Base-by-base conservation (phyloP, 1,140 invertebrate species). In the Globodera rostochiensis region DNA sequence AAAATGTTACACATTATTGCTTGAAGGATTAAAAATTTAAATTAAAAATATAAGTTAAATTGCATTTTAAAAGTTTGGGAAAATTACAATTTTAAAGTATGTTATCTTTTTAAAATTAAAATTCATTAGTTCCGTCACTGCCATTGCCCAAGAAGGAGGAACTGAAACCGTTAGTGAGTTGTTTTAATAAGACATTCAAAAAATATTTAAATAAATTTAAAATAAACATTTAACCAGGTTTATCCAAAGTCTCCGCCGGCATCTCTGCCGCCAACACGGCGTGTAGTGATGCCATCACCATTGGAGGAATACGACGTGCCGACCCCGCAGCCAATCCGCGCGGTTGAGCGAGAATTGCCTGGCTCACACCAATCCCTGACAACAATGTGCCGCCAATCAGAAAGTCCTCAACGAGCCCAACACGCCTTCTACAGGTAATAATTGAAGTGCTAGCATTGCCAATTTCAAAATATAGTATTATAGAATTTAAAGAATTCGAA, bases 211-310 rank as follows among this genome's bases (percentile, higher is more conserved):
- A 64, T 64, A n/a, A 15, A 19, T 15, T 64, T 64, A 11, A 4
- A 64, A 13, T 53, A 53, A 53, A 53, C 11, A 53, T 53, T 53
- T 53, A 53, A 53, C 7, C 50, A 7, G 50, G 50, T 53, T 53
- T 9, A 36, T 11, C 57, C 11, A 64, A 78, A 64, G 45, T 25
- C 64, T 4, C 53, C 77, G 21, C 77, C 64, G 6, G 49, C 77
- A 78, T 50, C 25, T 36, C 1, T 21, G 13, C 64, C 36, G 5
- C 11, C 77, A 45, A 46, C 77, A 8, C 45, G 57, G 8, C 13
- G 50, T 4, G 19, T 21, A 78, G 88, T 90, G 76, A 70, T 90
- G 8, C 87, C 88, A n/a, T 90, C 88, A 15, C 88, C 86, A 36
- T 82, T 90, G 60, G 73, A 87, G 74, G 88, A 90, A 73, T 76